phyloP scores from a whole-genome alignment of 2,113 vertebrate genomes.

The Rhinogobius similis region DNA sequence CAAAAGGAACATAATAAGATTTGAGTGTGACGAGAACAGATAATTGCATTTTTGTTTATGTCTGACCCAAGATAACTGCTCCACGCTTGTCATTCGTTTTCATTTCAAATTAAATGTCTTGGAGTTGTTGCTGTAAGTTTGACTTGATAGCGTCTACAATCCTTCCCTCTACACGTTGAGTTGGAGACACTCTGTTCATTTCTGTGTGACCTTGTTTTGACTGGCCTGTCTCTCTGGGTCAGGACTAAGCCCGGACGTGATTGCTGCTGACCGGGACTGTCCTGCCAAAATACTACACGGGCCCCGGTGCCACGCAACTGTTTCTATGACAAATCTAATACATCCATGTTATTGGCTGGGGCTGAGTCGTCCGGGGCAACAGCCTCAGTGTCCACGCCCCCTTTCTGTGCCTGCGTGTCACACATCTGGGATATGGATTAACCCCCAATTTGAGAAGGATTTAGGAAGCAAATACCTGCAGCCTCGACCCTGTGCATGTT shows the following conservation, averaged over 20 bases:
- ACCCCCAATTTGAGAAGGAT: conserved; percentile 39
- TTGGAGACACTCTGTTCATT: background rate
- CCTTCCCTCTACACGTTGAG: background rate
- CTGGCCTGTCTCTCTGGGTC: conserved; percentile 32
- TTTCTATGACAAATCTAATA: conserved; percentile 39
- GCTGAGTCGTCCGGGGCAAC: background rate
- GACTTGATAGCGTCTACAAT: background rate
- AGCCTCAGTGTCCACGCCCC: conserved; percentile 13
- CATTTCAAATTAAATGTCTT: background rate
- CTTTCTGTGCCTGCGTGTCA: conserved; percentile 21
- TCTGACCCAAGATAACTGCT: background rate
- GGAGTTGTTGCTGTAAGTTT: background rate
- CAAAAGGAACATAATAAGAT: too few species aligned
- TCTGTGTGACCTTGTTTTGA: conserved; percentile 48
- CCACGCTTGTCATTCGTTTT: background rate
- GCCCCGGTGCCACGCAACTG: conserved; percentile 37
- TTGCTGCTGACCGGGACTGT: conserved; percentile 43
- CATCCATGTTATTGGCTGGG: conserved; percentile 45
- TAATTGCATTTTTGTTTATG: background rate
- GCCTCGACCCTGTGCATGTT: conserved; percentile 17
- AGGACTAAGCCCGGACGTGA: conserved; percentile 35
- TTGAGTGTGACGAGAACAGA: background rate
- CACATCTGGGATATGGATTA: conserved; percentile 54
- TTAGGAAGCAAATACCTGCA: conserved; percentile 51
- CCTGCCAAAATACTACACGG: conserved; percentile 50